phyloP scores from a whole-genome alignment of 2,113 vertebrate species.

The Rallus limicola region DNA sequence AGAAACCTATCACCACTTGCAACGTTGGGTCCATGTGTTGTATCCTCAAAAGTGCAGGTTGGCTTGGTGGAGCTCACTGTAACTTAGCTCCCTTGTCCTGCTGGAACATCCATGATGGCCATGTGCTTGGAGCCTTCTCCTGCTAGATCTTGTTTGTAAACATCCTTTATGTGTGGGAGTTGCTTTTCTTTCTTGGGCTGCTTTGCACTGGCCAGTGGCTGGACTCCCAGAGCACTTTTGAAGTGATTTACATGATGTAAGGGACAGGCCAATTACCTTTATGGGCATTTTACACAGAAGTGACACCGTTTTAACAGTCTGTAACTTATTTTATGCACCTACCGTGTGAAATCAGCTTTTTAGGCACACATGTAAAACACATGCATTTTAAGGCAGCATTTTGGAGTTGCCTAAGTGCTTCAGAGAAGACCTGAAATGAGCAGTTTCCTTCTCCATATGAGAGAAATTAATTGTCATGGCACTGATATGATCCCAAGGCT shows the following conservation, averaged over 20 bases:
- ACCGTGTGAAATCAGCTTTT: neutral
- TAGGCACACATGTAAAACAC: neutral
- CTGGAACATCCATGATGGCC: no score
- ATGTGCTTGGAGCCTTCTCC: neutral
- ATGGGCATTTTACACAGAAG: neutral
- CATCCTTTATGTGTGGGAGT: fast-evolving
- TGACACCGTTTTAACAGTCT: neutral
- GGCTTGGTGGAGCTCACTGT: neutral
- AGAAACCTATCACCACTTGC: neutral
- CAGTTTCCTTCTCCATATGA: neutral
- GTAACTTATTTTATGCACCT: neutral
- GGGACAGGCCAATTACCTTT: neutral
- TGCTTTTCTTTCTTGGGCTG: neutral
- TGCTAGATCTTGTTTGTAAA: neutral
- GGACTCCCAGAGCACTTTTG: neutral
- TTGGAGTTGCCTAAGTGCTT: neutral
- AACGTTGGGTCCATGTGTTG: fast-evolving
- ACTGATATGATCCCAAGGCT: neutral
- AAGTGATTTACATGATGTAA: neutral
- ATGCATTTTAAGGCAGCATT: neutral
- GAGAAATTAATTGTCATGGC: neutral
- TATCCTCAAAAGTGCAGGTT: no score
- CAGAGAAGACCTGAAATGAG: neutral
- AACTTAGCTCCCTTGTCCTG: neutral
- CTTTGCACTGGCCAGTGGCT: neutral